Conservation (phyloP, 1,140 invertebrate species). For the Sinonovacula constricta region DNA sequence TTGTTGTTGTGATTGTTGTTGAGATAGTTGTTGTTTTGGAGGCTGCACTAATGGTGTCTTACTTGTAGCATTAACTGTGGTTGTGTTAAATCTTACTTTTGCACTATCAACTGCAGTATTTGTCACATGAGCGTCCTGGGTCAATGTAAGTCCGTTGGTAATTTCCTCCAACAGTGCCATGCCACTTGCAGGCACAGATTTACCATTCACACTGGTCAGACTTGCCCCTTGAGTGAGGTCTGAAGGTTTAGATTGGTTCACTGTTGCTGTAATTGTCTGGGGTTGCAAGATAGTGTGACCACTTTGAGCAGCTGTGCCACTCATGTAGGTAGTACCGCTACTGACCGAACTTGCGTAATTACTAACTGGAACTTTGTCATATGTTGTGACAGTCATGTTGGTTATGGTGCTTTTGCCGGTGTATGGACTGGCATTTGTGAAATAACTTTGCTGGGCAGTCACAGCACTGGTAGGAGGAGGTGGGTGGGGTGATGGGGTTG, state of each 20-base stretch:
- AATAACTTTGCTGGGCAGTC: conserved; percentile 9
- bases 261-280: neutral
- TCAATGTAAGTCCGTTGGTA: conserved; percentile 1
- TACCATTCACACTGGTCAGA: conserved; percentile 6
- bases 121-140: neutral
- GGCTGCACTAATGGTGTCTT: neutral
- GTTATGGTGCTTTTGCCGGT: conserved; percentile 43
- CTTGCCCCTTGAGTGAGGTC: neutral
- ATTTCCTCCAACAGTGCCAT: neutral
- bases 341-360: neutral
- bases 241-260: neutral
- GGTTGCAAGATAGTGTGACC: neutral
- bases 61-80: neutral
- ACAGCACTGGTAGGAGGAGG: conserved; percentile 13
- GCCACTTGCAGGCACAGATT: neutral
- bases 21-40: conserved; percentile 1
- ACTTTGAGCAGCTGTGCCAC: neutral
- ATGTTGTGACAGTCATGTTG: conserved; percentile 32
- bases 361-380: neutral
- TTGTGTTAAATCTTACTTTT: neutral
- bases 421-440: conserved; percentile 46
- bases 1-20: neutral
- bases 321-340: neutral
- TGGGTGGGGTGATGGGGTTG: conserved; percentile 39
- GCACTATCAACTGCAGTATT: too few species aligned